Evolutionary conservation across 2,888 invertebrate species (phyloP).

Genomic region (Eumerus sabulonum): DNA sequence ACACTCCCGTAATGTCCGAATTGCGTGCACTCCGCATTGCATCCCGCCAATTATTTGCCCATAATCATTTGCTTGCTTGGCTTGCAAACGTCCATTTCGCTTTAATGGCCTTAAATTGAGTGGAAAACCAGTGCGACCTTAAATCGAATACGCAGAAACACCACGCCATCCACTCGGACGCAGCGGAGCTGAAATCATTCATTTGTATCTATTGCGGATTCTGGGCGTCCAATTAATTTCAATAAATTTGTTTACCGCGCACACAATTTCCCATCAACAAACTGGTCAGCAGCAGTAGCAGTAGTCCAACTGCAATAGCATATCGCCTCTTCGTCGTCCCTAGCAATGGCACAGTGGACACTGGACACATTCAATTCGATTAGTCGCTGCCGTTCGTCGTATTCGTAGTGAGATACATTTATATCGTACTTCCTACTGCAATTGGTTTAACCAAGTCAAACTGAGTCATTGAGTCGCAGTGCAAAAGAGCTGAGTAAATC

Average conservation of each 20-base stretch:
- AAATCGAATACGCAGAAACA: conserved; percentile 46
- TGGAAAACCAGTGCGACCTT: conserved; percentile 41
- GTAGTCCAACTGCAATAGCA: conserved; percentile 52
- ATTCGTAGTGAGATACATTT: conserved; percentile 60
- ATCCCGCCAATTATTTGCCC: conserved; percentile 58
- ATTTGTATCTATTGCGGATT: conserved; percentile 3
- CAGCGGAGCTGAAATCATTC: background rate
- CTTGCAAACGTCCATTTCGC: conserved; percentile 59
- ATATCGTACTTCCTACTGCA: conserved; percentile 35
- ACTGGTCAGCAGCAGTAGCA: conserved; percentile 44
- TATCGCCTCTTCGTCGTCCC: conserved; percentile 49
- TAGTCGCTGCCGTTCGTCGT: conserved; percentile 53
- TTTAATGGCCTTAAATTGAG: conserved; percentile 55
- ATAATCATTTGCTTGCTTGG: conserved; percentile 57
- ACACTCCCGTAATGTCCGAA: conserved; percentile 40
- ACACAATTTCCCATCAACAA: conserved; percentile 57
- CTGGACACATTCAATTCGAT: conserved; percentile 59
- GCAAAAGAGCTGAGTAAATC: conserved; percentile 39
- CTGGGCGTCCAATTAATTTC: conserved; percentile 68
- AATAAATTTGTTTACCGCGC: conserved; percentile 67
- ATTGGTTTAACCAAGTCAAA: conserved; percentile 2
- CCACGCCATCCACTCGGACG: background rate
- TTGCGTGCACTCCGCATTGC: conserved; percentile 52
- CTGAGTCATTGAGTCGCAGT: conserved; percentile 45
- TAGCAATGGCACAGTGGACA: conserved; percentile 45